Evolutionary conservation across 2,888 invertebrate species (phyloP), one percentile per base, ranked within the genome.

Genomic region (Scotopteryx bipunctaria): DNA sequence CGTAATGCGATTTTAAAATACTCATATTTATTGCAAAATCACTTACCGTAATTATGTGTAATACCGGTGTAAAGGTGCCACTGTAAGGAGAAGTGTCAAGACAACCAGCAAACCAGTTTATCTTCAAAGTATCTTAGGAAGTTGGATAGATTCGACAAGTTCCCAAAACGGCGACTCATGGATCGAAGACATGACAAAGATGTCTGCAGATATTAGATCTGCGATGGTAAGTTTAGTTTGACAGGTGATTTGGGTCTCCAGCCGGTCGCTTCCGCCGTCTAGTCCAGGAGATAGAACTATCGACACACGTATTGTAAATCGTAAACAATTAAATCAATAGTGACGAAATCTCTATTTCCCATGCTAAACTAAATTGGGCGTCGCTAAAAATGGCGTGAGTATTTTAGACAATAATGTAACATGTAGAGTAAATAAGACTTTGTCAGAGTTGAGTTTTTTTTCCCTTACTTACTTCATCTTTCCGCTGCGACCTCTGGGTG

Each of bases 171-270:
- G 70, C 71, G 76, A 72, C 72, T 78, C 76, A 73, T 70, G 43
- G 78, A 81, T 80, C 77, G 82, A 81, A 82, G 77, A 78, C 70
- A 54, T 68, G 76, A 84, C 87, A 86, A 85, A 83, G 86, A 85
- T 66, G 85, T 83, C 84, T 80, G 75, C 67, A 76, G 86, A 86
- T 85, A 76, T 67, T 68, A 67, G 82, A 85, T 86, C 81, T 9
- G 27, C 9, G 78, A 75, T 79, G 63, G 67, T 52, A 61, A 73
- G 75, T 69, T 63, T 57, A 73, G 66, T 83, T 83, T 86, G 90
- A 89, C 89, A 89, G 77, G 72, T 90, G 90, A 89, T 88, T 87
- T 85, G 87, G 90, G 90, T 90, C 78, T 54, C 61, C 61, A 64
- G 76, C 76, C 81, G 76, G 75, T 76, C 80, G 78, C 70, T 82